Conservation (phyloP, 2,797 vertebrate species). For the Pseudochromis fuscus region DNA sequence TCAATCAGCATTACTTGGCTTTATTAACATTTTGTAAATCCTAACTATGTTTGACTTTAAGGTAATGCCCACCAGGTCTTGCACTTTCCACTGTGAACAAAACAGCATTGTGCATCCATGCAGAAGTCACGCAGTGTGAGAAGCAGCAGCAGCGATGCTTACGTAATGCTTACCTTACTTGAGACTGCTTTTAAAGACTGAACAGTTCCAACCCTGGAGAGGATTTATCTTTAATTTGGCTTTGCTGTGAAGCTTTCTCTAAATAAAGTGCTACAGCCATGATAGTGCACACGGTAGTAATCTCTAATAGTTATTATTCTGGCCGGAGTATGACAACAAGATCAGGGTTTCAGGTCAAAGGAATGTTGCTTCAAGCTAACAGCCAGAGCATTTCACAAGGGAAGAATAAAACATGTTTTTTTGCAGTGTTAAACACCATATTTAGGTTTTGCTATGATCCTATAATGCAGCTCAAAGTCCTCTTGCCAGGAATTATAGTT, state of each 20-base stretch:
- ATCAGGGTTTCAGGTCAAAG: background rate
- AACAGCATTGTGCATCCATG: background rate
- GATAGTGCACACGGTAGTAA: background rate
- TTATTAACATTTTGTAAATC: no score
- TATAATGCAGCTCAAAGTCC: slow-evolving; percentile 2
- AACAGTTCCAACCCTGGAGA: background rate
- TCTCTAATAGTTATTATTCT: background rate
- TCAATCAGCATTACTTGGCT: no score
- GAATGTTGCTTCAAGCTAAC: background rate
- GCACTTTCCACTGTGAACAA: background rate
- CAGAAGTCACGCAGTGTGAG: background rate
- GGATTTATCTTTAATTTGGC: no score
- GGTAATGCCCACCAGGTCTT: background rate
- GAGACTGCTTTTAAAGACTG: slow-evolving; percentile 1
- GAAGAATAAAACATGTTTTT: background rate
- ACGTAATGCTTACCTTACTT: background rate
- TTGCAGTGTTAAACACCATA: slow-evolving; percentile 3
- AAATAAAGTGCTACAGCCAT: background rate
- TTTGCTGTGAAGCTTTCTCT: background rate
- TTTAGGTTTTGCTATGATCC: background rate
- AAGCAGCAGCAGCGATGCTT: background rate
- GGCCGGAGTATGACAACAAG: slow-evolving; percentile 4
- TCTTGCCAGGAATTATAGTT: background rate
- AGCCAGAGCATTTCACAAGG: background rate
- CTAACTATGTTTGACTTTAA: no score